Percentiles rank a stretch among this genome's conserved stretches.
Conservation (phyloP, 2,797 vertebrate genomes). For the Crenichthys baileyi region DNA sequence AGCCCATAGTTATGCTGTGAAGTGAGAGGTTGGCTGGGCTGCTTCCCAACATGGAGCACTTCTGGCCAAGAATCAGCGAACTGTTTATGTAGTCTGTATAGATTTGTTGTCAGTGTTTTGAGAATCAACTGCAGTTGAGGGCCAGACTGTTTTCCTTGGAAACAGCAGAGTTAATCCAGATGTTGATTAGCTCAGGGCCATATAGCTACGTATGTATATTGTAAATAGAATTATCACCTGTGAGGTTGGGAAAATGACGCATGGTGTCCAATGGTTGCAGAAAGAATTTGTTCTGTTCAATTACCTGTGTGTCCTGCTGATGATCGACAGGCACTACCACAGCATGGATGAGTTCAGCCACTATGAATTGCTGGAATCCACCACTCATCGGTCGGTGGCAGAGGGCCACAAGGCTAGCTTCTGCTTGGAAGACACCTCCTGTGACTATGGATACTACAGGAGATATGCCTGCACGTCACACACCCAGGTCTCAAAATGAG, state of each 20-base stretch:
- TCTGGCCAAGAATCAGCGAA: constrained; percentile 64
- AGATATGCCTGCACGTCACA: constrained; percentile 95
- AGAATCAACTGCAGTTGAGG: constrained; percentile 46
- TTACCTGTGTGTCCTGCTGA: constrained; percentile 18
- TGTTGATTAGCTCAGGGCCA: background rate
- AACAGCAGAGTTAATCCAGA: constrained; percentile 33
- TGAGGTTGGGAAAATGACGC: background rate
- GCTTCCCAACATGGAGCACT: constrained; percentile 59
- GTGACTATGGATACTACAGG: constrained; percentile 96
- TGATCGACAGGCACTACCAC: constrained; percentile 89
- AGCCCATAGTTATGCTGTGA: constrained; percentile 74
- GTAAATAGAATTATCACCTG: constrained; percentile 17
- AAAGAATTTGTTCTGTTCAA: background rate
- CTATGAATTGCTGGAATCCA: constrained; percentile 93
- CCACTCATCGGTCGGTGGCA: constrained; percentile 88
- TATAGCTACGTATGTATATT: background rate
- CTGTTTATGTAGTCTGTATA: constrained; percentile 44
- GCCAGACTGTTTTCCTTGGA: constrained; percentile 42
- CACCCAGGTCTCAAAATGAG: constrained; percentile 74
- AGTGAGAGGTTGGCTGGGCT: constrained; percentile 42
- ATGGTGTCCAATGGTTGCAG: background rate
- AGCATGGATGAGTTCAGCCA: constrained; percentile 99
- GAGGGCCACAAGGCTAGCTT: constrained; percentile 99
- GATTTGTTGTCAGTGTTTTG: constrained; percentile 44
- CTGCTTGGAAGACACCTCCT: constrained; percentile 97